Evolutionary conservation across 2,888 invertebrate genomes (phyloP), one percentile per base, ranked within the genome.

Genomic region (Apodemia hepburni): DNA sequence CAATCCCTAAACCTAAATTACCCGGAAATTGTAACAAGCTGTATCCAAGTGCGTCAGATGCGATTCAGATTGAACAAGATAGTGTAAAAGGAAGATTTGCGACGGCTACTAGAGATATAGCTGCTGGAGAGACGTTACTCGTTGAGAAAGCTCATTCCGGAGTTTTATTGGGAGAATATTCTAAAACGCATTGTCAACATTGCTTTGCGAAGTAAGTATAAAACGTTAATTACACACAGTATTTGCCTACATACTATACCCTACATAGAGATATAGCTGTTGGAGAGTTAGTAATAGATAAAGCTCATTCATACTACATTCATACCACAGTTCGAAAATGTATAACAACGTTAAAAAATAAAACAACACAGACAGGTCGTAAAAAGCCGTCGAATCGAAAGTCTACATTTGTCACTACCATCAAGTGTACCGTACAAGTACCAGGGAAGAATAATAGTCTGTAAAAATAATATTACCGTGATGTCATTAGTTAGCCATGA

Each of bases 141-240:
- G 88, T 95, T 9, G 97, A 97, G 77, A 93, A 93, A 68, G 94
- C 97, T 0, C 94, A 95, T 73, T 95, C 95, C 63, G 92, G 95
- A 0, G 95, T 95, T 29, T 83, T 97, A 15, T 85, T 97, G 38
- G 93, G 93, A 54, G 95, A 96, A 76, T 95, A 93, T 76, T 81
- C 93, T 0, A 89, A 92, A 66, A 93, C 93, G 0, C 95, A 96
- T 78, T 96, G 96, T 75, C 95, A 95, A 69, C 87, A 95, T 71
- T 96, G 96, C 77, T 94, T 95, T 68, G 79, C 91, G 54, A 93
- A 94, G 95, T 95, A 84, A 69, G 82, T 76, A 62, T 27, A 0
- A n/a, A 11, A 2, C 3, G 45, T 9, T 12, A 11, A 17, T 33
- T 58, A 17, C 3, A 29, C 45, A 29, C 4, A 49, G 15, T 0